Conservation (phyloP, 2,888 invertebrate genomes). For the Theretra japonica region DNA sequence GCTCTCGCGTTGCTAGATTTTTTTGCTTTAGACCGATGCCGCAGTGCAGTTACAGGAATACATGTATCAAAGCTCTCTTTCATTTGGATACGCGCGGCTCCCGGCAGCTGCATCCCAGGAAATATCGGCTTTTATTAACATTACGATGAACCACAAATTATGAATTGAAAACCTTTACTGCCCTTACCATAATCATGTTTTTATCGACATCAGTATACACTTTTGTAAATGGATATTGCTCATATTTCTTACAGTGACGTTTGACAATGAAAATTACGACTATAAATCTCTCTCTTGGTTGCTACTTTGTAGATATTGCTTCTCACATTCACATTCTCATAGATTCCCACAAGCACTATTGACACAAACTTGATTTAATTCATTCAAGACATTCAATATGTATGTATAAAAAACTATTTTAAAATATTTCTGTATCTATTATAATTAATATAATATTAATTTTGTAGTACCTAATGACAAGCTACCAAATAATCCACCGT, state of each 20-base stretch:
- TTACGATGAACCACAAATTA: constrained; percentile 64
- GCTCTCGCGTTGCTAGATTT: constrained; percentile 66
- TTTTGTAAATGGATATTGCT: constrained; percentile 3
- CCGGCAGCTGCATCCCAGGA: constrained; percentile 59
- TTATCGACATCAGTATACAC: constrained; percentile 5
- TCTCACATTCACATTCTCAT: too few relatives aligned
- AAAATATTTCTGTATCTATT: too few relatives aligned
- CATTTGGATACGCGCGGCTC: constrained; percentile 66
- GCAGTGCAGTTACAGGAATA: constrained; percentile 79
- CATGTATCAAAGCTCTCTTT: constrained; percentile 78
- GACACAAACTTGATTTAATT: too few relatives aligned
- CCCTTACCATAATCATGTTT: constrained; percentile 17
- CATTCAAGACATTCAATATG: too few relatives aligned
- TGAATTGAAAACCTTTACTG: constrained; percentile 48
- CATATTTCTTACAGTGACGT: neutral
- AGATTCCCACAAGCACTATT: neutral
- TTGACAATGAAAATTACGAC: neutral
- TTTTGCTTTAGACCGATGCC: constrained; percentile 68
- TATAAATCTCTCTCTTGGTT: neutral
- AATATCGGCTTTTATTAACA: constrained; percentile 72
- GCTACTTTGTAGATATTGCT: too few relatives aligned
- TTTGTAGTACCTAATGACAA: too few relatives aligned
- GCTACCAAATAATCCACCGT: too few relatives aligned
- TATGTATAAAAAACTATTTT: too few relatives aligned
- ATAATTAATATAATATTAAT: too few relatives aligned